phyloP scores from a whole-genome alignment of 2,888 invertebrate genomes.

The Cordylochernes scorpioides region DNA sequence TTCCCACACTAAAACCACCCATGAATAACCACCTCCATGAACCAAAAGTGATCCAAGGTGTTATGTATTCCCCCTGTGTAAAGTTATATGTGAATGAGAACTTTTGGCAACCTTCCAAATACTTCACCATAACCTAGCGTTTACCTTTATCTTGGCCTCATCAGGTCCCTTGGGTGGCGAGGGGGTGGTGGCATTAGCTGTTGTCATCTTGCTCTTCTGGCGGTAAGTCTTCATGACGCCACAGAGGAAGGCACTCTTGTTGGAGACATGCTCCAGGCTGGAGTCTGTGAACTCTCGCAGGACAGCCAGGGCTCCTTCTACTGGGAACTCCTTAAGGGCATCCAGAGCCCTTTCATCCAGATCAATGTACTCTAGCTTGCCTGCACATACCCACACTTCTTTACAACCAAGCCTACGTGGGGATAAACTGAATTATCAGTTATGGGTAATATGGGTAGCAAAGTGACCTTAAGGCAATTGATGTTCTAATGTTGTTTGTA shows the following conservation, averaged over 20 bases:
- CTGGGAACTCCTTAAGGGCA: slow-evolving; percentile 90
- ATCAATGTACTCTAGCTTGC: slow-evolving; percentile 82
- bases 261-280: slow-evolving; percentile 94
- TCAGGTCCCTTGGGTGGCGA: slow-evolving; percentile 49
- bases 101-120: neutral
- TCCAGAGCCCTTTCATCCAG: slow-evolving; percentile 92
- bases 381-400: too few relatives aligned
- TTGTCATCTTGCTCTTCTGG: slow-evolving; percentile 29
- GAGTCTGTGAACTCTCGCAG: slow-evolving; percentile 90
- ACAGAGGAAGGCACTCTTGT: slow-evolving; percentile 96
- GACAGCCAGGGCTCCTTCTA: slow-evolving; percentile 27
- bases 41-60: too few relatives aligned
- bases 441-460: too few relatives aligned
- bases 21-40: too few relatives aligned
- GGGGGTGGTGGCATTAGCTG: slow-evolving; percentile 26
- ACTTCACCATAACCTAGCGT: neutral
- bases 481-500: too few relatives aligned
- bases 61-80: too few relatives aligned
- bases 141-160: slow-evolving; percentile 74
- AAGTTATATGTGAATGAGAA: too few relatives aligned
- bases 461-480: too few relatives aligned
- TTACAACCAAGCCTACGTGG: too few relatives aligned
- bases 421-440: too few relatives aligned
- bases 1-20: too few relatives aligned
- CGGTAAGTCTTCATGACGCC: slow-evolving; percentile 98